Evolutionary conservation across 2,113 vertebrate genomes (phyloP).

Genomic region (Melanotaenia duboulayi): DNA sequence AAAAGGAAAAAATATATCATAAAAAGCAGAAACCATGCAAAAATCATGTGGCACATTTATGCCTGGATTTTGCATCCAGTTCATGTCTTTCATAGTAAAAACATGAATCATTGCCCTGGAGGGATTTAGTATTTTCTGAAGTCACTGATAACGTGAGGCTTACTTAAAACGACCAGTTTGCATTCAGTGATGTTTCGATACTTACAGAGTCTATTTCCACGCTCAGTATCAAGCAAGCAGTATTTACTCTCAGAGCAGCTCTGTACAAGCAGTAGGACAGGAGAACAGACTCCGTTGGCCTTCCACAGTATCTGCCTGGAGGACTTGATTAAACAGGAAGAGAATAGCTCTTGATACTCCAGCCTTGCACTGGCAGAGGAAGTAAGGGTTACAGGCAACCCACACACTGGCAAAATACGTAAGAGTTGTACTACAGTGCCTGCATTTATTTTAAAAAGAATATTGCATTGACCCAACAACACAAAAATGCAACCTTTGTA

Average conservation of each 20-base stretch:
- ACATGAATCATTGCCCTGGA: conserved; percentile 66
- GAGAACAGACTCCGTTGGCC: conserved; percentile 57
- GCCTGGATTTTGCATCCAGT: conserved; percentile 59
- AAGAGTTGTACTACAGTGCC: conserved; percentile 50
- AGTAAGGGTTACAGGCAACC: conserved; percentile 66
- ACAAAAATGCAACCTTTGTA: conserved; percentile 10
- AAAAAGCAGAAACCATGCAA: conserved; percentile 7
- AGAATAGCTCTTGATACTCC: conserved; percentile 71
- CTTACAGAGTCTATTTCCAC: conserved; percentile 38
- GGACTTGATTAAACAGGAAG: conserved; percentile 77
- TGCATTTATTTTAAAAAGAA: conserved; percentile 57
- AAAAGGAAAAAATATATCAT: not conserved
- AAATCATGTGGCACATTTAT: conserved; percentile 53
- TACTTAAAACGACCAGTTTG: conserved; percentile 64
- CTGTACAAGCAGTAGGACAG: conserved; percentile 50
- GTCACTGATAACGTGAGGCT: conserved; percentile 57
- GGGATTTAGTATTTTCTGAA: conserved; percentile 49
- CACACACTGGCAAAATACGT: conserved; percentile 71
- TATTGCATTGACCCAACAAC: conserved; percentile 43
- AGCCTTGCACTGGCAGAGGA: conserved; percentile 68
- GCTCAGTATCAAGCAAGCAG: conserved; percentile 39
- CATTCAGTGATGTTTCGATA: conserved; percentile 46
- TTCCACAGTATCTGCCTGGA: conserved; percentile 70
- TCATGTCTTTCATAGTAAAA: conserved; percentile 63
- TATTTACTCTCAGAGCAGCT: conserved; percentile 48